phyloP scores from a whole-genome alignment of 2,888 invertebrate genomes.

The Subacronicta megacephala region DNA sequence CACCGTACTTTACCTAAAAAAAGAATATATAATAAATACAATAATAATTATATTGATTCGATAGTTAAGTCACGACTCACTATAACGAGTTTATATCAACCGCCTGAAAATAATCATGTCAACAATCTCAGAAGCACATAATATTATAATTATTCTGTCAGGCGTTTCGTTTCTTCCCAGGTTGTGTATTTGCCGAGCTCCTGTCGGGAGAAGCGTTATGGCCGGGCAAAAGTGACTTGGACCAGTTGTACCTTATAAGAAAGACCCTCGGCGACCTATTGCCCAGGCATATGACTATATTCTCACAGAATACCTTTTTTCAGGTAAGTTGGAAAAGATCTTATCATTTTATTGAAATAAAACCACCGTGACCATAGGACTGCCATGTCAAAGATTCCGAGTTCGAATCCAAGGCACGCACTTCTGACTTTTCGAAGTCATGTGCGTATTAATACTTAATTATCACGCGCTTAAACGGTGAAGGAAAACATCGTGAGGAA shows the following conservation, averaged over 20 bases:
- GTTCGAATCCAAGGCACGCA: too few species aligned
- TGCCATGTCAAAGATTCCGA: too few species aligned
- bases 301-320: constrained; percentile 97
- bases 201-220: constrained; percentile 97
- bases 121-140: neutral
- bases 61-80: too few species aligned
- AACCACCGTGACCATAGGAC: too few species aligned
- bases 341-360: too few species aligned
- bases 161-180: constrained; percentile 72
- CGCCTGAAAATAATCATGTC: neutral
- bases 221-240: constrained; percentile 99
- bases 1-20: too few species aligned
- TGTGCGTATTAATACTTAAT: too few species aligned
- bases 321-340: constrained; percentile 87
- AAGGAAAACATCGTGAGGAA: too few species aligned
- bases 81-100: neutral
- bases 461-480: too few species aligned
- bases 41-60: too few species aligned
- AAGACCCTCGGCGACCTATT: constrained; percentile 98
- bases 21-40: too few species aligned
- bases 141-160: constrained; percentile 11
- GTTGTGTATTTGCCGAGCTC: constrained; percentile 96
- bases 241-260: constrained; percentile 98
- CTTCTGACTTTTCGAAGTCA: too few species aligned
- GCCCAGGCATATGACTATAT: constrained; percentile 98